A percentile compares a stretch with the other conserved stretches of the same genome.
Conservation (phyloP, 2,113 vertebrate species). For the Myocastor coypus region DNA sequence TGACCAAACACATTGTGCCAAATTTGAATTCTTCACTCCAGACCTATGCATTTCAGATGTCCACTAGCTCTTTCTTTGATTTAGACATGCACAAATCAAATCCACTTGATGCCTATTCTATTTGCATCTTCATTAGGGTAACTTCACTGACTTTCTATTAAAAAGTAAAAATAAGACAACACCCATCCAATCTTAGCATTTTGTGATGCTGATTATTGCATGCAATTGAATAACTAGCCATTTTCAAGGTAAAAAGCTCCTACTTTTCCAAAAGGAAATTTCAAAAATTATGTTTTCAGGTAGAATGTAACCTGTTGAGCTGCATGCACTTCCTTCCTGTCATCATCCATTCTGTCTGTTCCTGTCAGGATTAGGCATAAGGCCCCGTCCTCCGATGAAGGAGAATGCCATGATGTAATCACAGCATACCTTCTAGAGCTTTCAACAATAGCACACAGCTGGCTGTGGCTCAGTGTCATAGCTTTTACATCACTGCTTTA, state of each 20-base stretch:
- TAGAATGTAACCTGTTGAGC: neutral
- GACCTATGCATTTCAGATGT: neutral
- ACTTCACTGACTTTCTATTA: neutral
- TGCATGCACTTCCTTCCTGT: neutral
- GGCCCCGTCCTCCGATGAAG: neutral
- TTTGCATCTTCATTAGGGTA: neutral
- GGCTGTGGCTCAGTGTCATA: neutral
- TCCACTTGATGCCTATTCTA: neutral
- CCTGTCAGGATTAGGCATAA: neutral
- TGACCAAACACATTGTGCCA: neutral
- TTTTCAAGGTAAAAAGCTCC: neutral
- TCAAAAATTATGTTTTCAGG: neutral
- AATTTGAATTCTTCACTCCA: constrained; percentile 17
- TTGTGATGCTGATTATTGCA: neutral
- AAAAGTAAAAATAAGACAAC: neutral
- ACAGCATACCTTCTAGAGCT: neutral
- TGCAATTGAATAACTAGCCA: neutral
- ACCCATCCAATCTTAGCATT: neutral
- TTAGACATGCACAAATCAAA: constrained; percentile 32
- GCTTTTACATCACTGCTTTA: neutral
- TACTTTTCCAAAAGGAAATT: neutral
- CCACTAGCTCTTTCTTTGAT: neutral
- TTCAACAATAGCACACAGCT: neutral
- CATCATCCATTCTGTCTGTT: neutral
- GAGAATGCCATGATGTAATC: neutral